These are phyloP conservation scores for Cremastinae sp. DNA, from an alignment of 2,888 invertebrate species.

Conservation along the genomic window DNA sequence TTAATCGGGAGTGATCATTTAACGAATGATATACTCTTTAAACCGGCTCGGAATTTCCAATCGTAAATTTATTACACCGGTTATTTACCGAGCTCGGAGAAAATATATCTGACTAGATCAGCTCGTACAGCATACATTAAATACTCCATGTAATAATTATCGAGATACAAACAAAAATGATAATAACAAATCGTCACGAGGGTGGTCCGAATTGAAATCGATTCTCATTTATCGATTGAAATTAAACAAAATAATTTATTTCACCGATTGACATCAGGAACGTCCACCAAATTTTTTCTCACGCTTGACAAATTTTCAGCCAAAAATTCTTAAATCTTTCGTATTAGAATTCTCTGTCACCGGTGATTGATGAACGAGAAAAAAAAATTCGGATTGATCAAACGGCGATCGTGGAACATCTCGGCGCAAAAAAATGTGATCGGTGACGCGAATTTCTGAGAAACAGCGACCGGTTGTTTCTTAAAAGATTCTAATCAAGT, in stretches of 20 bases:
- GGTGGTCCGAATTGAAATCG: not conserved
- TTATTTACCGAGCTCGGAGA: not conserved
- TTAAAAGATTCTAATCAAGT: conserved; percentile 1
- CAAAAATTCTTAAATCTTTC: no score
- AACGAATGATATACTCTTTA: not conserved
- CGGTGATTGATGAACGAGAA: not conserved
- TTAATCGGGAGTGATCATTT: conserved; percentile 6
- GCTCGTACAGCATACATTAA: not conserved
- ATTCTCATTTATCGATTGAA: no score
- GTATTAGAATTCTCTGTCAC: not conserved
- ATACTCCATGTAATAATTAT: not conserved
- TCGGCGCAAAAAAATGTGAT: conserved; percentile 1
- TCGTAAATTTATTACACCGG: conserved; percentile 26
- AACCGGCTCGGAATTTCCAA: conserved; percentile 18
- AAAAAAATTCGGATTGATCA: not conserved
- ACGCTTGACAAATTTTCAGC: no score
- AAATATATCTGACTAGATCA: not conserved
- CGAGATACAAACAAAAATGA: not conserved
- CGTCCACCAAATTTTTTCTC: no score
- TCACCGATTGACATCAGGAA: no score
- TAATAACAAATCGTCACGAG: not conserved
- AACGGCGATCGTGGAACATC: not conserved
- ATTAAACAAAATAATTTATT: no score
- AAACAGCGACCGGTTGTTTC: conserved; percentile 3
- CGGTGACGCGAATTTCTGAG: conserved; percentile 12